Conservation (phyloP, 2,888 invertebrate species). For the Pantelozetes paolii region DNA sequence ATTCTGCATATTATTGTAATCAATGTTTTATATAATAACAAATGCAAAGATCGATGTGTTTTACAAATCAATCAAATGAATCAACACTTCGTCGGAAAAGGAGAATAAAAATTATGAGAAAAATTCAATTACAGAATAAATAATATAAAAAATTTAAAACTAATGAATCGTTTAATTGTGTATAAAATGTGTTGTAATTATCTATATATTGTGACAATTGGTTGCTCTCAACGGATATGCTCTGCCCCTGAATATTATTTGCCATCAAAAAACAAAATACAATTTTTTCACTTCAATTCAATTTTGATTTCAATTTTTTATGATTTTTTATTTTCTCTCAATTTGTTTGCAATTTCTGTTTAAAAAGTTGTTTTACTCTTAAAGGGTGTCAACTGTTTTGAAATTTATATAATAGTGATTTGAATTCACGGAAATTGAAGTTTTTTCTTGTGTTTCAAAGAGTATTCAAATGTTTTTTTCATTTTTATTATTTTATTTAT, state of each 20-base stretch:
- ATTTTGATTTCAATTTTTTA: too few relatives aligned
- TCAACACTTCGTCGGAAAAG: neutral
- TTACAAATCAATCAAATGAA: neutral
- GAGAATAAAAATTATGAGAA: neutral
- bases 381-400: too few relatives aligned
- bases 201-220: constrained; percentile 26
- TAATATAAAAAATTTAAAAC: neutral
- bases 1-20: neutral
- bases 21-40: neutral
- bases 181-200: constrained; percentile 19
- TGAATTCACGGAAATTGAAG: too few relatives aligned
- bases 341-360: too few relatives aligned
- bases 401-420: too few relatives aligned
- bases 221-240: constrained; percentile 34
- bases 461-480: too few relatives aligned
- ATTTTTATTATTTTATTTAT: too few relatives aligned
- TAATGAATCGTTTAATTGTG: neutral
- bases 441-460: too few relatives aligned
- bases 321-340: too few relatives aligned
- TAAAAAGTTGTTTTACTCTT: too few relatives aligned
- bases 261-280: neutral
- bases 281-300: neutral
- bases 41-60: too few relatives aligned
- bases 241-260: constrained; percentile 30
- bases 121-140: neutral